These are phyloP conservation scores for Pseudolaguvia tuberculata DNA, from an alignment of 2,113 vertebrate genomes.

Conservation along the genomic window DNA sequence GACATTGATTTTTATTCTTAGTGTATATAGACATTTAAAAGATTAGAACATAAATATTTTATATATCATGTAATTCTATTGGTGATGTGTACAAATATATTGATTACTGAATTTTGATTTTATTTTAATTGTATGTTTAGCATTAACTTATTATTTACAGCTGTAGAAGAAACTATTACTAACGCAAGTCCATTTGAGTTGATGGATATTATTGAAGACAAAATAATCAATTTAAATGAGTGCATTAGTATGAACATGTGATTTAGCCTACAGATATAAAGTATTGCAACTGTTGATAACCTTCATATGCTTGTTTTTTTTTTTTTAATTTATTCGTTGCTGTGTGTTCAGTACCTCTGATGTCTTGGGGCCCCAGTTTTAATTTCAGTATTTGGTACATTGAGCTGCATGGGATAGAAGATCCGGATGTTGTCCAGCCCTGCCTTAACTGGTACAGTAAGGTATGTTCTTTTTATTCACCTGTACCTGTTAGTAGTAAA, in stretches of 20 bases:
- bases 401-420: conserved; percentile 96
- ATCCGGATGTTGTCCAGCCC: conserved; percentile 94
- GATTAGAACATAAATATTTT: no score
- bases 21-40: no score
- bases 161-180: background rate
- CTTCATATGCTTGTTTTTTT: no score
- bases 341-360: conserved; percentile 83
- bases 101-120: no score
- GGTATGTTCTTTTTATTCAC: conserved; percentile 67
- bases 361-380: conserved; percentile 99
- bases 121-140: background rate
- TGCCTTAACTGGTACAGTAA: conserved; percentile 99
- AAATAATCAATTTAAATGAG: background rate
- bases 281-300: no score
- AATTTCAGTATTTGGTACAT: conserved; percentile 99
- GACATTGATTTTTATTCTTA: no score
- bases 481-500: background rate
- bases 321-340: background rate
- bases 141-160: background rate
- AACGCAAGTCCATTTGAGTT: background rate
- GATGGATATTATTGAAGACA: background rate
- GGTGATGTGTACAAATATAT: no score
- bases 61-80: no score
- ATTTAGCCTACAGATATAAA: no score
- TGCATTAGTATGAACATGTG: background rate